Percentiles rank a stretch among this genome's conserved stretches.
Conservation (phyloP, 2,113 vertebrate species). For the Syrmaticus mikado region DNA sequence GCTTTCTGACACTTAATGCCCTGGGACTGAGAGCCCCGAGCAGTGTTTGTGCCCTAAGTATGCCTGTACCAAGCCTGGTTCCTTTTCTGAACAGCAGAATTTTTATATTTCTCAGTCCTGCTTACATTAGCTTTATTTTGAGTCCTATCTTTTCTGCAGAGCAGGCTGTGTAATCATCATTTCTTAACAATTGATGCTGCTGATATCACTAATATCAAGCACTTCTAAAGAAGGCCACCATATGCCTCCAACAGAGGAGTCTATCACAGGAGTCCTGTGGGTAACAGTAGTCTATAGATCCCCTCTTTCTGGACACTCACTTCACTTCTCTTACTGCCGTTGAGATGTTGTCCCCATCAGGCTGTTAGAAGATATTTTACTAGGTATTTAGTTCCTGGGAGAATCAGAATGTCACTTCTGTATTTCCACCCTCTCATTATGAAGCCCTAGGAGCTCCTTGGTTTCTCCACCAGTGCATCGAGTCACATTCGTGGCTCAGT, state of each 20-base stretch:
- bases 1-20: neutral
- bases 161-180: neutral
- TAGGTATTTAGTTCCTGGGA: neutral
- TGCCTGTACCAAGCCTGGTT: neutral
- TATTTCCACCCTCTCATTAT: neutral
- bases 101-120: neutral
- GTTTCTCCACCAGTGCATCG: neutral
- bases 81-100: neutral
- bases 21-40: neutral
- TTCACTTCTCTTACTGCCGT: neutral
- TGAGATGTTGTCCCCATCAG: neutral
- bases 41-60: neutral
- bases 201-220: neutral
- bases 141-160: neutral
- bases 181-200: neutral
- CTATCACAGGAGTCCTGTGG: neutral
- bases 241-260: neutral
- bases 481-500: neutral
- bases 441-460: neutral
- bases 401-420: neutral
- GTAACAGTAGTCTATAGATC: neutral
- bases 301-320: neutral
- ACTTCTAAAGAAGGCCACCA: neutral
- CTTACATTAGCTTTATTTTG: neutral
- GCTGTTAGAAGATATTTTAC: neutral